Conservation (phyloP, 2,797 vertebrate species). For the Hipposideros larvatus region DNA sequence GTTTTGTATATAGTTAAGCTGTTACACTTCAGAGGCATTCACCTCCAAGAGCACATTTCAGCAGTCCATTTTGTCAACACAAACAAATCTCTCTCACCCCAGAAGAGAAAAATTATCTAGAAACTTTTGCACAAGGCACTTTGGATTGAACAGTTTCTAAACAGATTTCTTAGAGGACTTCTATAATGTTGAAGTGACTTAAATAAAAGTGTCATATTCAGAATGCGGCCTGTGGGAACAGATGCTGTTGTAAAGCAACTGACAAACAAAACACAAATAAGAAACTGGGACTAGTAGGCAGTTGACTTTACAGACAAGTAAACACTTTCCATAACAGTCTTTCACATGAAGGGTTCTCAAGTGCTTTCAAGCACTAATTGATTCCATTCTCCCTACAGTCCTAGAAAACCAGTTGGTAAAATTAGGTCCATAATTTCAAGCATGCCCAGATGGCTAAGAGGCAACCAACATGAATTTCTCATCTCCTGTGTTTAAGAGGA, state of each 20-base stretch:
- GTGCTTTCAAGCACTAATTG: conserved; percentile 64
- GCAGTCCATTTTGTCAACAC: neutral
- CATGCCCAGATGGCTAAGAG: conserved; percentile 4
- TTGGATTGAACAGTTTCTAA: neutral
- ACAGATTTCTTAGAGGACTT: conserved; percentile 30
- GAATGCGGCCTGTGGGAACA: neutral
- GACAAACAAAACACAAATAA: neutral
- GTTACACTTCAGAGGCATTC: neutral
- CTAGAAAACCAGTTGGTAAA: conserved; percentile 44
- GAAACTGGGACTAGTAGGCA: conserved; percentile 18
- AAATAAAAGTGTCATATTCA: conserved; percentile 50
- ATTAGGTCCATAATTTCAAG: conserved; percentile 59
- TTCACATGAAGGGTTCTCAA: conserved; percentile 45
- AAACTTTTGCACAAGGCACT: neutral
- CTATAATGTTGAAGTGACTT: neutral
- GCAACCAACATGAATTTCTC: neutral
- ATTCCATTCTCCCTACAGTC: conserved; percentile 31
- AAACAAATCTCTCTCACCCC: conserved; percentile 33
- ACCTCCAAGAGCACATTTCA: neutral
- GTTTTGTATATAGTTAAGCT: neutral
- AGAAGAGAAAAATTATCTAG: conserved; percentile 20
- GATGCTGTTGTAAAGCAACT: conserved; percentile 17
- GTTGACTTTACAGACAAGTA: conserved; percentile 21
- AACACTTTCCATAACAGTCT: neutral
- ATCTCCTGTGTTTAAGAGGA: neutral